Base-by-base conservation (phyloP, 2,113 vertebrate genomes). In the Gnathonemus longibarbis region DNA sequence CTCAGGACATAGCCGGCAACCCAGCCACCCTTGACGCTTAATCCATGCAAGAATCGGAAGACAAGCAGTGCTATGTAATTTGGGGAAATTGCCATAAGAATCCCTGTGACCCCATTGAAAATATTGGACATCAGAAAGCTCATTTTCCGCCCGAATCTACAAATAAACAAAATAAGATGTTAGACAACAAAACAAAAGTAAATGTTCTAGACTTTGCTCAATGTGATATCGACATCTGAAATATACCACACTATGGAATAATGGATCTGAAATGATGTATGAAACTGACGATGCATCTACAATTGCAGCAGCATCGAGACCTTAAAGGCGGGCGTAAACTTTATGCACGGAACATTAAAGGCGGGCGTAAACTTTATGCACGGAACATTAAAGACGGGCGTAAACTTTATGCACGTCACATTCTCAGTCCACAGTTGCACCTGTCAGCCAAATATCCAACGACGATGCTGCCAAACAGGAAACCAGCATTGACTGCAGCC, bases 21-120 rank as follows among this genome's bases (percentile, higher is more conserved):
- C 98, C 98, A 99, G 0, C 98, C 98, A 89, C 97, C 98, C 90
- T 99, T 99, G 91, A 97, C 96, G 84, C 98, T 98, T 3, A 99
- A 94, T 3, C 98, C 98, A 91, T 97, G 97, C 0, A 99, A 94
- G 74, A 96, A 95, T 88, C 98, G 96, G 95, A 99, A 98, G 86
- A 98, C 93, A 92, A 98, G 94, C 88, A 99, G 93, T 42, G 97
- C 90, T 1, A 93, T 90, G 90, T 98, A 98, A 92, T 97, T 96
- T 0, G 98, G 97, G 24, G 97, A 95, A 0, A 99, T 95, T 0
- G 98, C 98, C 88, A 97, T 97, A 93, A 97, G 94, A 19, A 98
- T 93, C 31, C 98, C 98, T 1, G 97, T 93, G 35, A 98, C 45
- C 2, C 94, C 97, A 21, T 97, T 98, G 3, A 98, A 92, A 0